Conservation (phyloP, 2,113 vertebrate genomes). For the Urocolius indicus region DNA sequence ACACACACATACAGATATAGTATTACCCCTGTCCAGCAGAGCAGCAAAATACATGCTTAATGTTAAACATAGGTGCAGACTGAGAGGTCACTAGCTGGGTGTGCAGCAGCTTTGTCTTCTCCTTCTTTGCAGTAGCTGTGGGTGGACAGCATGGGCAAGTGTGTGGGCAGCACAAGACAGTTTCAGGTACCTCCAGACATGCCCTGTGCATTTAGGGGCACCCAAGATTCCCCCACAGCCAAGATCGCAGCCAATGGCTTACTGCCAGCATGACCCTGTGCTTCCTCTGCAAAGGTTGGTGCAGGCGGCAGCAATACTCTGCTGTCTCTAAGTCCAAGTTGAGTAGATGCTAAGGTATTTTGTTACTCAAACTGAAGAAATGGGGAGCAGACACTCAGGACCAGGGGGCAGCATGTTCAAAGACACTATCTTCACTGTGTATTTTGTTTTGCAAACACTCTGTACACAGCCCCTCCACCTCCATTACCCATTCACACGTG, state of each 20-base stretch:
- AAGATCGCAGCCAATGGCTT: fast-evolving
- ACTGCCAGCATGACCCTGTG: fast-evolving
- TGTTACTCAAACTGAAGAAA: neutral
- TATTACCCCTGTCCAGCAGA: neutral
- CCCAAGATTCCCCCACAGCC: neutral
- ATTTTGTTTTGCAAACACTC: neutral
- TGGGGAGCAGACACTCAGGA: neutral
- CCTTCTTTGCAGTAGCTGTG: neutral
- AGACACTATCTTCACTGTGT: neutral
- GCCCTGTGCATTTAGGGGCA: neutral
- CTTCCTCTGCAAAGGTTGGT: neutral
- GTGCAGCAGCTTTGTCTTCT: neutral
- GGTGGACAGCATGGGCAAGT: neutral
- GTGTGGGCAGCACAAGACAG: neutral
- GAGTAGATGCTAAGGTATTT: neutral
- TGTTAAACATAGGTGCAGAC: fast-evolving
- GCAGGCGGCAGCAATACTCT: neutral
- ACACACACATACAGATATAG: neutral
- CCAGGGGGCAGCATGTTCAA: neutral
- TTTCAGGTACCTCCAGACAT: neutral
- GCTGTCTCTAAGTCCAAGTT: neutral
- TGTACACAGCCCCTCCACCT: fast-evolving
- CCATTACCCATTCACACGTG: fast-evolving
- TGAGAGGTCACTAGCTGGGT: neutral
- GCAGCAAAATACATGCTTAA: neutral